phyloP scores from a whole-genome alignment of 2,113 vertebrate genomes.

The Passer domesticus region DNA sequence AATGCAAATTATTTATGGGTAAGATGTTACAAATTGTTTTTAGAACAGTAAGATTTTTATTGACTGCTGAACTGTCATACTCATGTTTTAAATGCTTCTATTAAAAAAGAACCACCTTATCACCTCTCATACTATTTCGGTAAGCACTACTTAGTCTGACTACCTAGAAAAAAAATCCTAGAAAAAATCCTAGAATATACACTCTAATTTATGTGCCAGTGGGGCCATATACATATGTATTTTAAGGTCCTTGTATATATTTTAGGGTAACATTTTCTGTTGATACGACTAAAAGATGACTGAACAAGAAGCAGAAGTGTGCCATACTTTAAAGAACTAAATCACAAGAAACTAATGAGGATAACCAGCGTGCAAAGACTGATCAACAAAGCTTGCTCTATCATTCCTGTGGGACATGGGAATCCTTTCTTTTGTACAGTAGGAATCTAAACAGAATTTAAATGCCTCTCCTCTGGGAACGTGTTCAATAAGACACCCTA shows the following conservation, averaged over 20 bases:
- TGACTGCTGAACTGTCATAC: neutral
- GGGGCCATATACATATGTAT: neutral
- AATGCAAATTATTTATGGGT: neutral
- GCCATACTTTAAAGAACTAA: neutral
- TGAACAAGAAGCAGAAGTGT: neutral
- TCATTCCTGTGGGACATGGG: neutral
- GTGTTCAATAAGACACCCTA: neutral
- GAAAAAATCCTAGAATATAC: neutral
- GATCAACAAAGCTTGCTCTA: neutral
- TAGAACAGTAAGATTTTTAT: neutral
- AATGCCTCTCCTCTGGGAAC: neutral
- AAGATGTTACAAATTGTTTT: neutral
- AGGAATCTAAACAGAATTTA: neutral
- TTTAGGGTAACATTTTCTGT: neutral
- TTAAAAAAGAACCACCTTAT: neutral
- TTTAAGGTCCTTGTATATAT: neutral
- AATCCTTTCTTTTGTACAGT: neutral
- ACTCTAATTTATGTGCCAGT: neutral
- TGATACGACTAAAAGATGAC: neutral
- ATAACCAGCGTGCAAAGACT: neutral
- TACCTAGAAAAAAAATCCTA: neutral
- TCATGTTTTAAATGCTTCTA: neutral
- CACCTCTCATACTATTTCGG: neutral
- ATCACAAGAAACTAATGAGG: neutral
- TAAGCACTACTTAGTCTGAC: neutral